Conservation (phyloP, 2,113 vertebrate genomes). For the Morone chrysops region DNA sequence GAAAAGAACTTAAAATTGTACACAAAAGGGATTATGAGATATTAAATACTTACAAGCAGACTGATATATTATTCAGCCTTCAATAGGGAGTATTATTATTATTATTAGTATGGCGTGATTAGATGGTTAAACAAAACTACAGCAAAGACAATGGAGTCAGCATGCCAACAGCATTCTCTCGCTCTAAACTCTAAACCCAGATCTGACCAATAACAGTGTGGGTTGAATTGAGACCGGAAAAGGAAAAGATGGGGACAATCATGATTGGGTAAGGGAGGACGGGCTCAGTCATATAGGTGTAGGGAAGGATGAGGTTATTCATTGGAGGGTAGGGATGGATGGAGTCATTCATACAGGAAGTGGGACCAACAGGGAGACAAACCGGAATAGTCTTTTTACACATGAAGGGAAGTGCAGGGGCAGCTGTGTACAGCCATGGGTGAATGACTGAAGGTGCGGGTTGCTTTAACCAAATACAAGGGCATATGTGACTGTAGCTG, state of each 20-base stretch:
- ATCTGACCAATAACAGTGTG: slow-evolving; percentile 36
- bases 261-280: slow-evolving; percentile 35
- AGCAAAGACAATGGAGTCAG: slow-evolving; percentile 38
- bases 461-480: slow-evolving; percentile 19
- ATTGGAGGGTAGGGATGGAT: slow-evolving; percentile 13
- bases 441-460: slow-evolving; percentile 40
- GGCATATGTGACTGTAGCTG: slow-evolving; percentile 33
- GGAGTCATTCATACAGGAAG: slow-evolving; percentile 38
- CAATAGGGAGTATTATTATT: neutral
- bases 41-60: slow-evolving; percentile 27
- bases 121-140: slow-evolving; percentile 32
- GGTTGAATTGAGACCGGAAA: slow-evolving; percentile 25
- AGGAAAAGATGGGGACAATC: slow-evolving; percentile 13
- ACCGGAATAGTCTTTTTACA: slow-evolving; percentile 15
- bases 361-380: slow-evolving; percentile 9
- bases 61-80: neutral
- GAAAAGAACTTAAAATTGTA: slow-evolving; percentile 3
- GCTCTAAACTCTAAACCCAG: slow-evolving; percentile 27
- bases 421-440: slow-evolving; percentile 43
- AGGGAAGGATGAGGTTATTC: slow-evolving; percentile 16
- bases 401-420: slow-evolving; percentile 25
- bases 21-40: neutral
- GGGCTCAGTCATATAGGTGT: slow-evolving; percentile 24
- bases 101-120: neutral
- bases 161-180: slow-evolving; percentile 78